These are phyloP conservation scores for Pogonus chalceus DNA, from an alignment of 1,140 invertebrate genomes.

Conservation along the genomic window DNA sequence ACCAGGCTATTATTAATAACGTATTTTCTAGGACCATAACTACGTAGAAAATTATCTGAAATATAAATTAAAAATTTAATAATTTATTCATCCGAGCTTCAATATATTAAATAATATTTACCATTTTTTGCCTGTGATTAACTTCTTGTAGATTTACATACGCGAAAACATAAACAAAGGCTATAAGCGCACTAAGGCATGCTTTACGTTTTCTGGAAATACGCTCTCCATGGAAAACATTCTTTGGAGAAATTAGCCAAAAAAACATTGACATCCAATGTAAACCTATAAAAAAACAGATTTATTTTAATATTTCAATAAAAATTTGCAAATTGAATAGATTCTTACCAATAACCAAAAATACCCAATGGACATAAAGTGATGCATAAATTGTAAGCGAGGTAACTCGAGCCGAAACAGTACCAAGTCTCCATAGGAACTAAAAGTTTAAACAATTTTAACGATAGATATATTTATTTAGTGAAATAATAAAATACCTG, in stretches of 20 bases:
- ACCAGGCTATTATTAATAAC: conserved; percentile 59
- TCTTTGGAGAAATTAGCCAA: conserved; percentile 76
- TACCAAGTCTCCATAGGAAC: conserved; percentile 76
- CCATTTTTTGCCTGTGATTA: conserved; percentile 70
- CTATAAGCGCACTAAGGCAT: conserved; percentile 61
- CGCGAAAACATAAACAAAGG: conserved; percentile 82
- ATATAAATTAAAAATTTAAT: neutral
- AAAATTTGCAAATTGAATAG: conserved; percentile 59
- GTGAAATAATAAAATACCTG: conserved; percentile 37
- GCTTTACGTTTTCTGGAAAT: conserved; percentile 53
- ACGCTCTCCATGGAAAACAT: conserved; percentile 71
- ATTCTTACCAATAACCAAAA: conserved; percentile 56
- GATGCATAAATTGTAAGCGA: conserved; percentile 78
- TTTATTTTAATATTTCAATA: conserved; percentile 38
- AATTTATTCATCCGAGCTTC: neutral
- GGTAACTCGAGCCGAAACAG: conserved; percentile 68
- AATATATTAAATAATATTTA: conserved; percentile 25
- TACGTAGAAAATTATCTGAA: conserved; percentile 71
- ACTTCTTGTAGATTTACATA: conserved; percentile 79
- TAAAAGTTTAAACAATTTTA: conserved; percentile 30
- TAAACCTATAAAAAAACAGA: conserved; percentile 50
- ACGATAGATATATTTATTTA: neutral
- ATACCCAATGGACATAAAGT: conserved; percentile 72
- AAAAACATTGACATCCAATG: conserved; percentile 79
- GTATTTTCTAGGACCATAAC: conserved; percentile 85